A percentile compares a stretch with the other conserved stretches of the same genome.
Evolutionary conservation across 2,113 vertebrate genomes (phyloP).

Genomic region (Puntigrus tetrazona): DNA sequence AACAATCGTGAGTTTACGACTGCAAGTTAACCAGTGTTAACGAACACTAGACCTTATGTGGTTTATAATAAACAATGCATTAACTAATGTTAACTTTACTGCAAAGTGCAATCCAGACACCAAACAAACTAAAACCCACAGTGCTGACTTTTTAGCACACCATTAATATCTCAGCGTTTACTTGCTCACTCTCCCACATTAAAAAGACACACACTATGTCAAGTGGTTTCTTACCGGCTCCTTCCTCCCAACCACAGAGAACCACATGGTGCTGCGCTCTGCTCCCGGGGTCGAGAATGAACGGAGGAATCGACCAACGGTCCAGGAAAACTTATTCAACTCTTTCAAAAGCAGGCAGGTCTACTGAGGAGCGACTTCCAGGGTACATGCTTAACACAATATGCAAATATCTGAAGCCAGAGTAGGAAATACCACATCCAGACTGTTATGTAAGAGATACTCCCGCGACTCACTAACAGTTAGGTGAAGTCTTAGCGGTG

Average conservation of each 20-base stretch:
- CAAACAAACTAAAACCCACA: slow-evolving; percentile 23
- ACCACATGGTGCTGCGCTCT: slow-evolving; percentile 84
- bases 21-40: not conserved
- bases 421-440: slow-evolving; percentile 67
- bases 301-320: not conserved
- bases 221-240: slow-evolving; percentile 78
- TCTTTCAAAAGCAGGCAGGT: slow-evolving; percentile 5
- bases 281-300: not conserved
- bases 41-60: not conserved
- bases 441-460: slow-evolving; percentile 69
- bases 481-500: slow-evolving; percentile 52
- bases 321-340: slow-evolving; percentile 31
- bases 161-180: slow-evolving; percentile 29
- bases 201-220: slow-evolving; percentile 27
- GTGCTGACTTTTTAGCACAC: not conserved
- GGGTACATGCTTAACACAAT: slow-evolving; percentile 65
- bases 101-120: not conserved
- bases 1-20: not conserved
- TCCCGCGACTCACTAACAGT: slow-evolving; percentile 28
- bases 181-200: slow-evolving; percentile 1
- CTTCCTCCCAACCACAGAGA: slow-evolving; percentile 92
- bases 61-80: not conserved
- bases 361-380: not conserved
- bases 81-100: not conserved
- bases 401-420: slow-evolving; percentile 65